Evolutionary conservation across 30 jellyfish, hydroid and myxozoan species (phyloP), one percentile per base, ranked within the genome.

Genomic region (Rhopilema esculentum): DNA sequence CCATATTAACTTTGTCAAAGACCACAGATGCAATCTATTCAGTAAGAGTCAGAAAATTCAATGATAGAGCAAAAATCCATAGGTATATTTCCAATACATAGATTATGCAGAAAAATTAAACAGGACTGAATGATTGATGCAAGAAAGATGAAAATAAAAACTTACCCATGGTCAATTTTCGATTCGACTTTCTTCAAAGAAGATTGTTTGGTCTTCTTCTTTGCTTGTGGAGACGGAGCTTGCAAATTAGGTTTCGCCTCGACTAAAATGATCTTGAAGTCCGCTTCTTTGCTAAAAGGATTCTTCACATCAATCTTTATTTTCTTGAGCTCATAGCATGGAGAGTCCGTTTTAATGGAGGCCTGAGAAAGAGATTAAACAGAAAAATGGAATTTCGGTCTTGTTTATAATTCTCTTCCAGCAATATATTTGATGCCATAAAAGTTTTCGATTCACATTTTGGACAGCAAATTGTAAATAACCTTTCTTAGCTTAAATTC

Each of bases 261-360:
- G 72, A 96, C 98, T 40, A 96, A 69, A 18, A 88, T 82, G 22
- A 96, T 84, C 20, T 77, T 87, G 82, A 96, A 96, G 28, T 48
- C 68, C 29, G 97, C 97, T n/a, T 87, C 95, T 49, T 70, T 66
- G 66, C 69, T 68, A 32, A 96, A 96, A 4, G 99, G 99, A 66
- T 88, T 89, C 72, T 73, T 82, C 25, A 96, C 87, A 50, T 80
- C 91, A 4, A 96, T 1, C 25, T 57, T 49, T 29, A 96, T 68
- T 25, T 82, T 91, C 71, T 81, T 75, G 16, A 96, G 92, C 32
- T 91, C 96, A 71, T 96, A 96, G 71, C 99, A 96, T 7, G 99
- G 99, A 0, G 96, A 69, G 52, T 80, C 97, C 12, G 92, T 87
- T 57, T 66, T 88, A 57, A 83, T 48, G 9, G 91, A 57, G 4